Percentiles rank a stretch among this genome's conserved stretches.
phyloP scores from a whole-genome alignment of 2,797 vertebrate species.

The Sternarchorhynchus goeldii region DNA sequence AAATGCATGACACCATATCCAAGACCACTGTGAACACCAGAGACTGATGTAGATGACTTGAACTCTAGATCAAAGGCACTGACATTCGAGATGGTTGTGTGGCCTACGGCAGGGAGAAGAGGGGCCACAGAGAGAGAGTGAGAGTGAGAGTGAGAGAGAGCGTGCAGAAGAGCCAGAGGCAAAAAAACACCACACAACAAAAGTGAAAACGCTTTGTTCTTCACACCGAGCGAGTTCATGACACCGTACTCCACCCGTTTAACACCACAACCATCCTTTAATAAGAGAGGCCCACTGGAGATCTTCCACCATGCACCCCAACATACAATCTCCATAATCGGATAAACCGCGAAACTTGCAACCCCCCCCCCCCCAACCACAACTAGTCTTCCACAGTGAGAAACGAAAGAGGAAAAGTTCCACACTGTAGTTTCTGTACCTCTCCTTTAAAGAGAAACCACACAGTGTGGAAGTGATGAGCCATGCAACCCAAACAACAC shows the following conservation, averaged over 20 bases:
- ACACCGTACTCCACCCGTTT: conserved; percentile 1
- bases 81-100: conserved; percentile 13
- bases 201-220: conserved; percentile 23
- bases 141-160: background rate
- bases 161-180: background rate
- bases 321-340: no score
- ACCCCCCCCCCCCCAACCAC: no score
- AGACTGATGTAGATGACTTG: background rate
- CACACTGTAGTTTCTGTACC: no score
- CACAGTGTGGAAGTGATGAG: background rate
- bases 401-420: no score
- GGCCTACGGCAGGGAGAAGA: conserved; percentile 9
- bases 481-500: conserved; percentile 5
- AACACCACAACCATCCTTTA: background rate
- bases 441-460: no score
- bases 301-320: background rate
- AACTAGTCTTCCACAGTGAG: no score
- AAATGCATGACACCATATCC: background rate
- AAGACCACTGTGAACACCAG: background rate
- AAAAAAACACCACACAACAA: no score
- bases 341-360: no score
- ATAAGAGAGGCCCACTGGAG: conserved; percentile 9
- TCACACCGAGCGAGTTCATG: background rate
- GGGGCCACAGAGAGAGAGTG: background rate
- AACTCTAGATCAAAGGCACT: background rate